Percentiles rank a stretch among this genome's conserved stretches.
phyloP scores from a whole-genome alignment of 1,140 invertebrate genomes.

The Calycopis cecrops region DNA sequence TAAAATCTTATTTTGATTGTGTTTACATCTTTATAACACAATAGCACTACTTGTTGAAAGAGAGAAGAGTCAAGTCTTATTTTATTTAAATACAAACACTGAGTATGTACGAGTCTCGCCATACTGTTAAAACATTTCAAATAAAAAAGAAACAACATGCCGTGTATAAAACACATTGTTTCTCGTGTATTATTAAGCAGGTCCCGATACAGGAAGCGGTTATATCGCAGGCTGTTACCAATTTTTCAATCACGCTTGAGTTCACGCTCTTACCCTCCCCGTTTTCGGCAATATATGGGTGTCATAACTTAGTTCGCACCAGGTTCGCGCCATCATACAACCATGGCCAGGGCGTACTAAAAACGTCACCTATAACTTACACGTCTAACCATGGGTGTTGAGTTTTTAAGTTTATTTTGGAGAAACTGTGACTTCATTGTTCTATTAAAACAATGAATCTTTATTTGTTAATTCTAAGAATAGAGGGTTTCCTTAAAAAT shows the following conservation, averaged over 20 bases:
- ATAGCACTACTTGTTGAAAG: too few species aligned
- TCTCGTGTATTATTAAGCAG: background rate
- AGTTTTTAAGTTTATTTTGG: too few species aligned
- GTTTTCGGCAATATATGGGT: constrained; percentile 43
- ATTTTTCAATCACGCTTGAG: constrained; percentile 59
- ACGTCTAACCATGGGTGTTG: background rate
- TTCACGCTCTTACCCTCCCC: constrained; percentile 36
- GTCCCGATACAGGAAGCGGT: constrained; percentile 34
- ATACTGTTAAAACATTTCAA: too few species aligned
- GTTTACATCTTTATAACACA: too few species aligned
- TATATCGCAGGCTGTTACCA: constrained; percentile 48
- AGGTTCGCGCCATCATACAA: constrained; percentile 18
- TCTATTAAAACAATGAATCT: too few species aligned
- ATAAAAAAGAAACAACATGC: background rate
- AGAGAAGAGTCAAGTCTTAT: too few species aligned
- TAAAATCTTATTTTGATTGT: too few species aligned
- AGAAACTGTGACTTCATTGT: too few species aligned
- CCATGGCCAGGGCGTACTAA: background rate
- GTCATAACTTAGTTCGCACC: constrained; percentile 37
- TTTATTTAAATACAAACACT: too few species aligned
- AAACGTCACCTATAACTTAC: constrained; percentile 6
- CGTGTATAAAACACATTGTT: background rate
- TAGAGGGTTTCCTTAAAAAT: too few species aligned
- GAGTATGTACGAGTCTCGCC: too few species aligned
- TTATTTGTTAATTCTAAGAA: too few species aligned